Conservation (phyloP, 1,140 invertebrate genomes). For the Anagrus nilaparvatae region DNA sequence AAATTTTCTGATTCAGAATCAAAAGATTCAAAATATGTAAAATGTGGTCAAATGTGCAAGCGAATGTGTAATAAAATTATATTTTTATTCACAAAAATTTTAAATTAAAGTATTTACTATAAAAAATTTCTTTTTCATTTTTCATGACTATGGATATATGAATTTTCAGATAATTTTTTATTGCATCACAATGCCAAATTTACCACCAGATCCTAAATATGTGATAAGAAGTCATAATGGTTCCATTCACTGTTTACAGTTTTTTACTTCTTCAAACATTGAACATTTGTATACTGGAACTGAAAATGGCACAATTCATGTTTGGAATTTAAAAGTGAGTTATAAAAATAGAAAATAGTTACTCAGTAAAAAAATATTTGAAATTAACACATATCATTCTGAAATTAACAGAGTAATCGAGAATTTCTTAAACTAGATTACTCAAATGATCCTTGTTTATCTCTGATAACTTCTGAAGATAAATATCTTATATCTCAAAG, state of each 20-base stretch:
- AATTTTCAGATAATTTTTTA: not conserved
- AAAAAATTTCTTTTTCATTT: too few species aligned
- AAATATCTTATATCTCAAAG: constrained; percentile 55
- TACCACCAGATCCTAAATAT: constrained; percentile 56
- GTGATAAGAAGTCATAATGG: constrained; percentile 54
- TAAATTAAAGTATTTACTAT: too few species aligned
- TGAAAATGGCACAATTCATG: constrained; percentile 55
- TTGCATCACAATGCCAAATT: constrained; percentile 42
- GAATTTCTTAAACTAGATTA: constrained; percentile 47
- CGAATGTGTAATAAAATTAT: too few species aligned
- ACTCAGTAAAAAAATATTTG: constrained; percentile 3
- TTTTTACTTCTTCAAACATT: constrained; percentile 43
- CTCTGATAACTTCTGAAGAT: constrained; percentile 43
- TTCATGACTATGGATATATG: too few species aligned
- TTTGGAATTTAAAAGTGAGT: constrained; percentile 60
- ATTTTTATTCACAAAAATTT: too few species aligned
- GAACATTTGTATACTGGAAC: constrained; percentile 58
- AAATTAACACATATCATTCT: not conserved
- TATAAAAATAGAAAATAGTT: not conserved
- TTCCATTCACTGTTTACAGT: constrained; percentile 54
- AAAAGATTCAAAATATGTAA: too few species aligned
- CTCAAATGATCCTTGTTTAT: constrained; percentile 46
- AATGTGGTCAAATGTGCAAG: too few species aligned
- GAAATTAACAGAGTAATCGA: constrained; percentile 47
- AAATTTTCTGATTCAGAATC: too few species aligned